Conservation (phyloP, 1,140 invertebrate species). For the Chrysoperla carnea region DNA sequence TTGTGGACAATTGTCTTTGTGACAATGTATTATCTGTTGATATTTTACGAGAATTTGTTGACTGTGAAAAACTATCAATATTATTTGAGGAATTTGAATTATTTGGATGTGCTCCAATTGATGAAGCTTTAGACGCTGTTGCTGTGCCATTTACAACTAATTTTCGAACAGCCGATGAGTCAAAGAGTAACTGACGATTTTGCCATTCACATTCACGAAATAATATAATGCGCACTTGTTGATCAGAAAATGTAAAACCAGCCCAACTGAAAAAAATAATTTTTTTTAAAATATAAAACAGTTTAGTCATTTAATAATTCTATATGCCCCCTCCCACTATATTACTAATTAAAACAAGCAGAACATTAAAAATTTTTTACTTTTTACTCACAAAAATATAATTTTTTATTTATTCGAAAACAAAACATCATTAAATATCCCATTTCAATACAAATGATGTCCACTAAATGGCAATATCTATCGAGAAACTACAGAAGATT, state of each 20-base stretch:
- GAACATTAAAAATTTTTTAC: neutral
- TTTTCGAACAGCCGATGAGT: constrained; percentile 55
- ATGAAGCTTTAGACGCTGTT: neutral
- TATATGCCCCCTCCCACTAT: neutral
- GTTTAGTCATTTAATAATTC: neutral
- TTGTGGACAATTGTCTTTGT: no score
- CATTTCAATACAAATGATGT: no score
- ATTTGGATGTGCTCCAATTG: no score
- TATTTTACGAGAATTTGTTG: no score
- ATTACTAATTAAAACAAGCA: constrained; percentile 4
- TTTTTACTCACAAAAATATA: constrained; percentile 5
- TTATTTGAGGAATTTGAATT: no score
- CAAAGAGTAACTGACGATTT: constrained; percentile 65
- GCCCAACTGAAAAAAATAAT: constrained; percentile 17
- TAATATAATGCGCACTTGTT: constrained; percentile 58
- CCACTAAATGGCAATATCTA: no score
- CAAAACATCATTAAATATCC: no score
- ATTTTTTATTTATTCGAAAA: no score
- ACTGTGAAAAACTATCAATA: no score
- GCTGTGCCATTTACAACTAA: constrained; percentile 22
- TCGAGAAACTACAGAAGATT: no score
- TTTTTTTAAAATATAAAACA: no score
- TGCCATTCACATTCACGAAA: constrained; percentile 71
- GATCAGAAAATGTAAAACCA: constrained; percentile 30
- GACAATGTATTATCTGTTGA: no score